Evolutionary conservation across 2,797 vertebrate species (phyloP), one percentile per base, ranked within the genome.

Genomic region (Malurus splendens): DNA sequence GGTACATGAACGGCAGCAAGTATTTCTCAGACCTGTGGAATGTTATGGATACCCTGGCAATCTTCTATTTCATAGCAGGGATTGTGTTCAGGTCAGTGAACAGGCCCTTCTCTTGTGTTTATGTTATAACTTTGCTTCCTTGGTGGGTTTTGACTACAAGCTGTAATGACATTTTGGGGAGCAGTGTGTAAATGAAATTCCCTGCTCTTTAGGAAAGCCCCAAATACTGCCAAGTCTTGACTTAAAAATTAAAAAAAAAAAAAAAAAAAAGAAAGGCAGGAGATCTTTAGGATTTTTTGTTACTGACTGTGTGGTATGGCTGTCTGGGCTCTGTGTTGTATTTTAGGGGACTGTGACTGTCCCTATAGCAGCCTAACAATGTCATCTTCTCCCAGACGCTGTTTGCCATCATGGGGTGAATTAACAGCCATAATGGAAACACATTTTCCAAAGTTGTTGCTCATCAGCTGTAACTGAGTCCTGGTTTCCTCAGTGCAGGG

Each of bases 1-100:
- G 97, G 97, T 98, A 97, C 78, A 94, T 97, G 96, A 98, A 97
- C 0, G 97, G 97, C 42, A 96, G 96, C 89, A 97, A 96, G 67
- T 98, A 98, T 57, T 97, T 98, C 42, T 95, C 96, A 6, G 97
- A 98, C 72, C 82, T 96, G 42, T 98, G 97, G 97, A 98, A 98
- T 12, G 95, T 98, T 24, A 97, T 98, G 97, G 97, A 98, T 81
- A 97, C 97, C 0, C 93, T 98, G 16, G 97, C 96, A 5, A 97
- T 98, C 33, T 97, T 98, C 72, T 98, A 97, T 83, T 98, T 98
- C 93, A 96, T 97, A 77, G 95, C 97, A 9, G 97, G 97, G 10
- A 97, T 98, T 39, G 95, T 92, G 1, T 97, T 98, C 82, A 97
- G 97, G 97, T 98, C 36, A 96, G 96, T 98, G 39, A 96, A 96